A percentile compares a stretch with the other conserved stretches of the same genome.
Conservation (phyloP, 2,797 vertebrate genomes). For the Pseudochirops cupreus region DNA sequence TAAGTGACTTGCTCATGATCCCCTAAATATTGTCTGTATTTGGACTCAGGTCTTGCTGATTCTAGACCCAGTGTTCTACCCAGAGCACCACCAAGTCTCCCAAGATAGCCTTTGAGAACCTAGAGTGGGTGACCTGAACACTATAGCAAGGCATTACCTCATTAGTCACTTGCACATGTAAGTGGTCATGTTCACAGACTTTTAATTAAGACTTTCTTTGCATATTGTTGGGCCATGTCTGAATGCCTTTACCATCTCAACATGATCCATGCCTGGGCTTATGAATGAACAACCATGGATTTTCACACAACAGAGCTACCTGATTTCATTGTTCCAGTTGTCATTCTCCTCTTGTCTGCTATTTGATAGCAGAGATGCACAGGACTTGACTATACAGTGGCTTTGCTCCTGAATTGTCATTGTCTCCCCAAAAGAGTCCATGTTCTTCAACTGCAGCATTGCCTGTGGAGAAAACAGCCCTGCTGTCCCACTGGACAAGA, state of each 20-base stretch:
- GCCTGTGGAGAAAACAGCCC: conserved; percentile 78
- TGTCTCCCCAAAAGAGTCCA: conserved; percentile 77
- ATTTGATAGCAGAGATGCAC: conserved; percentile 75
- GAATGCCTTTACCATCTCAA: conserved; percentile 65
- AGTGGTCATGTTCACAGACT: too few relatives aligned
- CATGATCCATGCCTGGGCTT: conserved; percentile 62
- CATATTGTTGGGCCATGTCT: conserved; percentile 15
- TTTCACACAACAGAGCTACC: background rate
- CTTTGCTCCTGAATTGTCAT: conserved; percentile 79
- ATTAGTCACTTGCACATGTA: too few relatives aligned
- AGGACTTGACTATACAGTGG: conserved; percentile 76
- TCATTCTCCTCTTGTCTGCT: conserved; percentile 71
- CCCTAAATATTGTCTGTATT: too few relatives aligned
- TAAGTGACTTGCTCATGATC: too few relatives aligned
- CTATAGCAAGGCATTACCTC: too few relatives aligned
- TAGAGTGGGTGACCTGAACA: too few relatives aligned
- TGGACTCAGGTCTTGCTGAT: too few relatives aligned
- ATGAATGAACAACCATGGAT: background rate
- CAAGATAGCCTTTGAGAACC: too few relatives aligned
- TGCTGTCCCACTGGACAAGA: conserved; percentile 12
- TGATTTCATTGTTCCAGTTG: conserved; percentile 61
- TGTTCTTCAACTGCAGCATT: conserved; percentile 82
- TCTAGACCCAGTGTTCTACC: too few relatives aligned
- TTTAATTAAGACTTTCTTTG: too few relatives aligned
- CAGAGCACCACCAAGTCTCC: too few relatives aligned